Evolutionary conservation across 2,888 invertebrate genomes (phyloP).

Genomic region (Athrips mouffetella): DNA sequence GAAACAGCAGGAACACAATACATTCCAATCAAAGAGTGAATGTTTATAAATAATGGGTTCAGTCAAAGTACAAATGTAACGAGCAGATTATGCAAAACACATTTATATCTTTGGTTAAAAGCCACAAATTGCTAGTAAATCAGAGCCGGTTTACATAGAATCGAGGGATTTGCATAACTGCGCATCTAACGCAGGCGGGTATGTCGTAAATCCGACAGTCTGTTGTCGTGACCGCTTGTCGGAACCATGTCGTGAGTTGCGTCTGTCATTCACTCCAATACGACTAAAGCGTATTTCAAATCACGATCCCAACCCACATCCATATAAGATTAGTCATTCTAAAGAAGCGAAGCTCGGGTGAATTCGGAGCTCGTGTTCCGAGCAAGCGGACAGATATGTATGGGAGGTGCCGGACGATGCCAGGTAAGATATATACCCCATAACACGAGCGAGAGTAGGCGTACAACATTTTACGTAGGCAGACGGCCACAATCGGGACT

Average conservation of each 20-base stretch:
- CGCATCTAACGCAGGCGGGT: slow-evolving; percentile 37
- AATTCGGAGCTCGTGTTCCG: slow-evolving; percentile 1
- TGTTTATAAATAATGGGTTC: slow-evolving; percentile 62
- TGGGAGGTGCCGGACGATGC: slow-evolving; percentile 36
- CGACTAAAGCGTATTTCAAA: not conserved
- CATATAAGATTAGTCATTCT: slow-evolving; percentile 3
- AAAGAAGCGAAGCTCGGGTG: not conserved
- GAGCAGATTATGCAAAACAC: no score
- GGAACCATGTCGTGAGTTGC: slow-evolving; percentile 22
- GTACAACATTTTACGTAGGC: slow-evolving; percentile 39
- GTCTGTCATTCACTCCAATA: slow-evolving; percentile 4
- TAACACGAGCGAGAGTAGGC: slow-evolving; percentile 53
- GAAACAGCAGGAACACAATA: slow-evolving; percentile 42
- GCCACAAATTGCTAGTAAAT: slow-evolving; percentile 11
- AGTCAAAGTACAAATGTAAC: no score
- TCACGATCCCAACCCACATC: slow-evolving; percentile 6
- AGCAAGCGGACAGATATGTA: slow-evolving; percentile 5
- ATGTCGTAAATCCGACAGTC: slow-evolving; percentile 40
- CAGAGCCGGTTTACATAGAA: slow-evolving; percentile 35
- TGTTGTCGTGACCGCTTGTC: slow-evolving; percentile 21
- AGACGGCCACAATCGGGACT: slow-evolving; percentile 41
- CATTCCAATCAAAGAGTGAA: slow-evolving; percentile 50
- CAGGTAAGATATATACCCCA: slow-evolving; percentile 64
- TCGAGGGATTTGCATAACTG: slow-evolving; percentile 40
- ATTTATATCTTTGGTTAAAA: not conserved